These are phyloP conservation scores for Marisa cornuarietis DNA, from an alignment of 1,140 invertebrate genomes.

Conservation along the genomic window DNA sequence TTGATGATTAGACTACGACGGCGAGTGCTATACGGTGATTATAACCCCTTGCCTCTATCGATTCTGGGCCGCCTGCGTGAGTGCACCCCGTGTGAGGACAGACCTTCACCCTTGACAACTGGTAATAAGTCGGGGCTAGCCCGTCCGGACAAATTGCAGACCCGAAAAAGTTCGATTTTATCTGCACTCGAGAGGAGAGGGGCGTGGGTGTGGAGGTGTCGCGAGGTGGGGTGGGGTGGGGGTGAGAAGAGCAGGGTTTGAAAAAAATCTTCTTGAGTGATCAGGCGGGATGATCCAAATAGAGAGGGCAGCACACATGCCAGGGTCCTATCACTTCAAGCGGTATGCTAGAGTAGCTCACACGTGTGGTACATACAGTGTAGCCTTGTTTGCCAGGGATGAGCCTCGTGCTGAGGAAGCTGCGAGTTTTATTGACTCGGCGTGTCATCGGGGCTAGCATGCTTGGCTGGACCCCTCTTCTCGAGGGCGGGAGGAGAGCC, in stretches of 20 bases:
- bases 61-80: not conserved
- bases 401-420: too few species aligned
- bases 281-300: too few species aligned
- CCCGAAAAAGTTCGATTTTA: conserved; percentile 15
- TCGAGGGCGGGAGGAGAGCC: too few species aligned
- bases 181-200: too few species aligned
- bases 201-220: not conserved
- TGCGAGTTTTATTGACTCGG: too few species aligned
- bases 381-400: too few species aligned
- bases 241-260: not conserved
- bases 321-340: too few species aligned
- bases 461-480: too few species aligned
- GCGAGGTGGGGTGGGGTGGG: conserved; percentile 2
- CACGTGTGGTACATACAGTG: too few species aligned
- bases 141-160: conserved; percentile 14
- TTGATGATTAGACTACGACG: not conserved
- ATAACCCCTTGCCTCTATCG: conserved; percentile 11
- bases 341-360: too few species aligned
- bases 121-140: conserved; percentile 6
- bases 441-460: too few species aligned
- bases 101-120: conserved; percentile 2
- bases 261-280: not conserved
- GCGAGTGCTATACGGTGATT: conserved; percentile 7
- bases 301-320: too few species aligned
- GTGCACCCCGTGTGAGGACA: conserved; percentile 3